phyloP scores from a whole-genome alignment of 1,140 invertebrate species.

The Polypedilum vanderplanki region DNA sequence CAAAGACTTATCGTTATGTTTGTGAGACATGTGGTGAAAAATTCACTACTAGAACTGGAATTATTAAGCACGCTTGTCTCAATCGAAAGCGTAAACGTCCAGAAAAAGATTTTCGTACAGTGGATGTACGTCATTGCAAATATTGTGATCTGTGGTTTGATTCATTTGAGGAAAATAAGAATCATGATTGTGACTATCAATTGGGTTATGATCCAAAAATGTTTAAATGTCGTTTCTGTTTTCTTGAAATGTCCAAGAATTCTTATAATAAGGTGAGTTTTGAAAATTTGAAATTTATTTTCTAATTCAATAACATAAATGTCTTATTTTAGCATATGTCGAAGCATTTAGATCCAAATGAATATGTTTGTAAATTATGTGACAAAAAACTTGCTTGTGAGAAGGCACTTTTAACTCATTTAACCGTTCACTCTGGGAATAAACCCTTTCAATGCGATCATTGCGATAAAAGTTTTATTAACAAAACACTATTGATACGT shows the following conservation, averaged over 20 bases:
- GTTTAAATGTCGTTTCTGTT: background rate
- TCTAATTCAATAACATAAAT: too few relatives aligned
- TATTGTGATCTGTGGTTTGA: background rate
- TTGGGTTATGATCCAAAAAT: background rate
- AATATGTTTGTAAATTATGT: background rate
- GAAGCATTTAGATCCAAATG: background rate
- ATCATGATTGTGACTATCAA: background rate
- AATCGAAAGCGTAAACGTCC: background rate
- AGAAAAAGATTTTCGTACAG: background rate
- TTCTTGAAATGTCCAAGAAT: slow-evolving; percentile 3
- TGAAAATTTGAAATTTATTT: too few relatives aligned
- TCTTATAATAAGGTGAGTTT: background rate
- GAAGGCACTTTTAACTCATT: background rate
- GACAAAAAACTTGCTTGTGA: background rate
- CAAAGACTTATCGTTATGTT: background rate
- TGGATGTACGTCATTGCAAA: background rate
- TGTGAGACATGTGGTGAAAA: background rate
- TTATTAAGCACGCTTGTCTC: background rate
- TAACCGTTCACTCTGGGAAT: background rate
- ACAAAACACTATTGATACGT: background rate
- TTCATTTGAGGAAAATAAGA: background rate
- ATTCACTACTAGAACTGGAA: background rate
- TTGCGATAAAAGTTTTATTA: slow-evolving; percentile 9
- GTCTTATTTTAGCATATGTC: background rate
- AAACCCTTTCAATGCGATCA: background rate